Evolutionary conservation across 2,113 vertebrate genomes (phyloP).

Genomic region (Rhea americana): DNA sequence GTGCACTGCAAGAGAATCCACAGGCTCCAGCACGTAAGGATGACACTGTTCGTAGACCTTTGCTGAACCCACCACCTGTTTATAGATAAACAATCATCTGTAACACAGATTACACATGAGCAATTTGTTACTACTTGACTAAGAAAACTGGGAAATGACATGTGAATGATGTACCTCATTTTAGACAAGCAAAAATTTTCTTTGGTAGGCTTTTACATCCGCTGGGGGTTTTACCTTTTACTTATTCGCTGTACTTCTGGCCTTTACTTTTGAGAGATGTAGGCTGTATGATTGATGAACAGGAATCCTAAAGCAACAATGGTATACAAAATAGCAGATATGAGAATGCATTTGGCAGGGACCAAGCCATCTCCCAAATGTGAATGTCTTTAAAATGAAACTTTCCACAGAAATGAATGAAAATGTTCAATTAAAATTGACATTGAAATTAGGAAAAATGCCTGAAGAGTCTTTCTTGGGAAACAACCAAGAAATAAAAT

Average conservation of each 20-base stretch:
- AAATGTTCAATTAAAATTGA: neutral
- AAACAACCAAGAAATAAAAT: conserved; percentile 4
- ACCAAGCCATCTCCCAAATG: neutral
- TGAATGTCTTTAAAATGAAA: neutral
- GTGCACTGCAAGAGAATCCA: neutral
- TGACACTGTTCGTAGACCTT: neutral
- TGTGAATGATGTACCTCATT: neutral
- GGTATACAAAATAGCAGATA: neutral
- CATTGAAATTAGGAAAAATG: neutral
- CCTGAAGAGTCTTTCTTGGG: neutral
- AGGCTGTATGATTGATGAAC: neutral
- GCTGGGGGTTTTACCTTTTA: neutral
- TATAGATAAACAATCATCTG: neutral
- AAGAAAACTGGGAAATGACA: neutral
- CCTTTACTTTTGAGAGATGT: neutral
- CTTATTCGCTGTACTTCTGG: neutral
- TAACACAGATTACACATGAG: neutral
- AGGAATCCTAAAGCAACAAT: neutral
- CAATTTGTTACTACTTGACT: neutral
- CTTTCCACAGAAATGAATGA: neutral
- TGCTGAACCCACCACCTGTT: neutral
- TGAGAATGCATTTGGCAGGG: neutral
- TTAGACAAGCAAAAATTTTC: neutral
- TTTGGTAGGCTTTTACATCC: neutral
- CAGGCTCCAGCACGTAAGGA: neutral